Evolutionary conservation across 2,113 vertebrate species (phyloP), one percentile per base, ranked within the genome.

Genomic region (Oceanodroma tethys): DNA sequence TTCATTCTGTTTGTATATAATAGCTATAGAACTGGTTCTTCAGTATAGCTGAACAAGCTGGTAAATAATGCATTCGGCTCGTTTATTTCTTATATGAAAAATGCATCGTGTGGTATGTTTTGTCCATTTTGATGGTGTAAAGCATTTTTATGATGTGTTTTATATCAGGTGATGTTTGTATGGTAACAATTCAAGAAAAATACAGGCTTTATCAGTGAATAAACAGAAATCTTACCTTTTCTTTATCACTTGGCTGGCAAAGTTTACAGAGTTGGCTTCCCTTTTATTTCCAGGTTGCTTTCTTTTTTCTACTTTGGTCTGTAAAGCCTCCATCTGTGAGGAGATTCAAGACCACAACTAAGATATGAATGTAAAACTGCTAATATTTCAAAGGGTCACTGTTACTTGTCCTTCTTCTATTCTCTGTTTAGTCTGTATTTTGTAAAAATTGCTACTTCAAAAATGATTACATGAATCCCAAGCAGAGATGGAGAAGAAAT

Each of bases 181-280:
- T 60, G 36, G 45, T 78, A 74, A 78, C 50, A 79, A 17, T 29
- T 67, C 21, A 53, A 94, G 75, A 56, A 81, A 92, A 89, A 48
- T 45, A 45, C 6, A 71, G 45, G 27, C 29, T 72, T 88, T 90
- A 50, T 43, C 40, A n/a, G 36, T 36, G 36, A 81, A 68, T 67
- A 88, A 94, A 63, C 19, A 47, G 68, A 66, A 88, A 30, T 73
- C 86, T 95, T 94, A 94, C 90, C 55, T 96, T 91, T 91, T 95
- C 52, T 94, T 95, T 82, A n/a, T 93, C 81, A 34, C 3, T 5
- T 50, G 65, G 42, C 53, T 20, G 13, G 25, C 38, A 76, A 27
- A 68, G 72, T 88, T 93, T 67, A 66, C 2, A 2, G 40, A 55
- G 40, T 15, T 74, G 52, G 47, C 74, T 86, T 91, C 71, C 58